These are phyloP conservation scores for Catalaphyllia jardinei DNA, from an alignment of 64 coral and sea anemone species.

Conservation along the genomic window DNA sequence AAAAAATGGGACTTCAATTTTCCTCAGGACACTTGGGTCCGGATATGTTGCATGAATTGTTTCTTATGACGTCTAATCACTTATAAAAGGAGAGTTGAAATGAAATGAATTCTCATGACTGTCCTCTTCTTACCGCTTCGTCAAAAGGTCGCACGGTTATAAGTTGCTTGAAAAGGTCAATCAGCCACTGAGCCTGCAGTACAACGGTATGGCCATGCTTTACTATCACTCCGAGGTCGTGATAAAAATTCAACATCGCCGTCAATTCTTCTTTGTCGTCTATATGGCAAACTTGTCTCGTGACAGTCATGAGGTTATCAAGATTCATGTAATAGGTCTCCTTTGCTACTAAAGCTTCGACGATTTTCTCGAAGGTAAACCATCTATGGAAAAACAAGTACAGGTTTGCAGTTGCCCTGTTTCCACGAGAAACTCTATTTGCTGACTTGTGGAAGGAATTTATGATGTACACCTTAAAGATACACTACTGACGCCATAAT, in stretches of 20 bases:
- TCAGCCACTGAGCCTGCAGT: constrained; percentile 54
- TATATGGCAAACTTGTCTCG: constrained; percentile 36
- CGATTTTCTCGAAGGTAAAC: constrained; percentile 69
- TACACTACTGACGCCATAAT: too few species aligned
- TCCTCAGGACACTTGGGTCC: too few species aligned
- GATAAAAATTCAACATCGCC: constrained; percentile 58
- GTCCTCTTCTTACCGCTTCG: constrained; percentile 25
- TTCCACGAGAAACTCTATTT: too few species aligned
- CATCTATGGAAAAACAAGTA: constrained; percentile 20
- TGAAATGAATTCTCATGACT: too few species aligned
- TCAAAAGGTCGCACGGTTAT: constrained; percentile 53
- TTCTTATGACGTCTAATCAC: too few species aligned
- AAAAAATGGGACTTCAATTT: too few species aligned
- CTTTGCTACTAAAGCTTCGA: constrained; percentile 22
- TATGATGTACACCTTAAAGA: too few species aligned
- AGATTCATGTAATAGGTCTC: not conserved
- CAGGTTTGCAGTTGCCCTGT: too few species aligned
- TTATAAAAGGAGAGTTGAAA: too few species aligned
- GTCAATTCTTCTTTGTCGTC: constrained; percentile 26
- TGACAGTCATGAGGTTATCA: not conserved
- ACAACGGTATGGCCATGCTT: constrained; percentile 62
- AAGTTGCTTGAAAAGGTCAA: constrained; percentile 40
- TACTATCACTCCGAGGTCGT: constrained; percentile 59
- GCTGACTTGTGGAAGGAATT: too few species aligned
- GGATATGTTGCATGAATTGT: too few species aligned